A percentile compares a stretch with the other conserved stretches of the same genome.
phyloP scores from a whole-genome alignment of 2,888 invertebrate genomes.

The Rotaria sp. region DNA sequence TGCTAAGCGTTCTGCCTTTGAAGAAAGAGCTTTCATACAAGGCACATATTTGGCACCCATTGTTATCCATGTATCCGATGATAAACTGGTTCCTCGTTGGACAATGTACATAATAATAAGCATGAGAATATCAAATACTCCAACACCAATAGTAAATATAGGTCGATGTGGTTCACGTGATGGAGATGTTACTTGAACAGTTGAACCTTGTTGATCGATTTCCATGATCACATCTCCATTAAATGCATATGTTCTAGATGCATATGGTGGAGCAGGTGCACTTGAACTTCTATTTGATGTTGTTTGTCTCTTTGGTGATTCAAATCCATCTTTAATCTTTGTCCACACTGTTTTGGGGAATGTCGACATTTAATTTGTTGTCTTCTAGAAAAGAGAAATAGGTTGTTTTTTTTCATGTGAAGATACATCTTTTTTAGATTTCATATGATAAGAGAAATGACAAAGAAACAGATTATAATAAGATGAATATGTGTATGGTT shows the following conservation, averaged over 20 bases:
- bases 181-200: not conserved
- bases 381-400: not conserved
- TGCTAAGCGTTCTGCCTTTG: not conserved
- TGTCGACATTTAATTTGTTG: not conserved
- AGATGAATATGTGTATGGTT: no score
- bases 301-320: not conserved
- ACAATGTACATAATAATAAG: not conserved
- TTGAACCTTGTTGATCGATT: not conserved
- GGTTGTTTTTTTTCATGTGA: no score
- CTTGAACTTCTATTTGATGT: not conserved
- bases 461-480: not conserved
- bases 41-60: constrained; percentile 11
- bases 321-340: not conserved
- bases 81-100: not conserved
- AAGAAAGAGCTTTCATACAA: not conserved
- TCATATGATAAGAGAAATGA: no score
- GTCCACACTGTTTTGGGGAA: not conserved
- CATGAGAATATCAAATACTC: not conserved
- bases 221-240: not conserved
- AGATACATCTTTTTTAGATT: no score
- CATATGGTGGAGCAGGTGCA: not conserved
- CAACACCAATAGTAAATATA: not conserved
- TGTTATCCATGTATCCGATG: not conserved
- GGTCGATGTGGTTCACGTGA: not conserved
- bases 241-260: not conserved